Evolutionary conservation across 2,888 invertebrate genomes (phyloP), one percentile per base, ranked within the genome.

Genomic region (Agrochola litura): DNA sequence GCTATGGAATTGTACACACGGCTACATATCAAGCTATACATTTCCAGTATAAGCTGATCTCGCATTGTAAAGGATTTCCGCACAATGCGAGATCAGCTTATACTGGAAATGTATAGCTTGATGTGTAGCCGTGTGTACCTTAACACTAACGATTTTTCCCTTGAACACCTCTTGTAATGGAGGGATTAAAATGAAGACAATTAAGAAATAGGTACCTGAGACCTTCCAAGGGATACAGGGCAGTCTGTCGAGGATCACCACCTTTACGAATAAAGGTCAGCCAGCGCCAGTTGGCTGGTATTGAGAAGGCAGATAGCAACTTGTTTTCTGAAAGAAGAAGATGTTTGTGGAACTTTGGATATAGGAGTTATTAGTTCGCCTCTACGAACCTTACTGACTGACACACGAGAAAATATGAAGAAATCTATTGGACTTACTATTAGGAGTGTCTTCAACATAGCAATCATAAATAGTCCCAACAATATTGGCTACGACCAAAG

Each of bases 391-490:
- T 37, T 37, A 12, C 12, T 19, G 4, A 14, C 8, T 49, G 49
- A 30, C n/a, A 6, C 22, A 37, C 10, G 16, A 52, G 52, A 37
- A 9, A 41, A 30, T 9, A 41, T 5, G 5, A 58, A 22, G 0
- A 37, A 54, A 30, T 2, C 12, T 60, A 37, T 37, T 49, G 1
- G 43, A 87, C 89, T 90, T 82, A 90, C 90, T 90, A 46, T 79
- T 83, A 25, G 73, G 63, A 14, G 37, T 56, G 52, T 84, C 77
- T 52, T 73, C 76, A 6, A 71, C 70, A 16, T 60, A 79, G 10
- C 77, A 14, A 76, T 90, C 88, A 70, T 89, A 90, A 14, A 84
- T 76, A 25, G 90, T 90, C 61, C 90, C 91, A 56, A 90, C 58
- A 16, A 90, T n/a, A 77, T 91, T 91, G 14, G 89, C 63, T 4